These are phyloP conservation scores for Rotaria macrura DNA, from an alignment of 2,888 invertebrate genomes.

Conservation along the genomic window DNA sequence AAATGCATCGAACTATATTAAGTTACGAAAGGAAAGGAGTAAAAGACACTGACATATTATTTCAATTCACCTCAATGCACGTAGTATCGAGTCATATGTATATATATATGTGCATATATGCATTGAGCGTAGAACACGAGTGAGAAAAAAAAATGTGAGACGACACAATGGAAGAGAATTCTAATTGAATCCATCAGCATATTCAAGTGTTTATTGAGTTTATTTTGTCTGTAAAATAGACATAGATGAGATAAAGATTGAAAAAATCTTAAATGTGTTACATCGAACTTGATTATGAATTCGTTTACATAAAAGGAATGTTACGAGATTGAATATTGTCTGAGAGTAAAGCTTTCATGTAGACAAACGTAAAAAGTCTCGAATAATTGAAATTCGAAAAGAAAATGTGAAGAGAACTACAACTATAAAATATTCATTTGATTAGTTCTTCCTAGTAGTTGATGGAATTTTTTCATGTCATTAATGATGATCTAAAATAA, in stretches of 20 bases:
- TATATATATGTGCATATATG: neutral
- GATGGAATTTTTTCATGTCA: neutral
- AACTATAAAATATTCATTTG: too few relatives aligned
- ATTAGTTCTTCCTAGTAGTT: neutral
- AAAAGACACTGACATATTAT: neutral
- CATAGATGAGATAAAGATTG: neutral
- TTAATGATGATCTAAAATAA: neutral
- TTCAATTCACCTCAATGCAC: neutral
- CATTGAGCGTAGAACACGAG: neutral
- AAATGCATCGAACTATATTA: neutral
- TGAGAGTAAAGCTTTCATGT: too few relatives aligned
- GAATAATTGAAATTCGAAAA: too few relatives aligned
- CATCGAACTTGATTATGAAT: neutral
- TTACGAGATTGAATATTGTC: too few relatives aligned
- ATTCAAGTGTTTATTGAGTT: neutral
- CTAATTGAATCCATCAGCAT: conserved; percentile 1
- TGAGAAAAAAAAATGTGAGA: neutral
- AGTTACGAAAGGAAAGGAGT: neutral
- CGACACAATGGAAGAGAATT: neutral
- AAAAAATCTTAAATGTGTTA: neutral
- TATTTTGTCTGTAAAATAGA: neutral
- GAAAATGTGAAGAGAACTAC: too few relatives aligned
- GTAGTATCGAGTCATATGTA: too few relatives aligned
- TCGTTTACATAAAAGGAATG: too few relatives aligned
- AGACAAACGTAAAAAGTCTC: too few relatives aligned